These are phyloP conservation scores for Halocaridina rubra DNA, from an alignment of 2,888 invertebrate species.

Conservation along the genomic window DNA sequence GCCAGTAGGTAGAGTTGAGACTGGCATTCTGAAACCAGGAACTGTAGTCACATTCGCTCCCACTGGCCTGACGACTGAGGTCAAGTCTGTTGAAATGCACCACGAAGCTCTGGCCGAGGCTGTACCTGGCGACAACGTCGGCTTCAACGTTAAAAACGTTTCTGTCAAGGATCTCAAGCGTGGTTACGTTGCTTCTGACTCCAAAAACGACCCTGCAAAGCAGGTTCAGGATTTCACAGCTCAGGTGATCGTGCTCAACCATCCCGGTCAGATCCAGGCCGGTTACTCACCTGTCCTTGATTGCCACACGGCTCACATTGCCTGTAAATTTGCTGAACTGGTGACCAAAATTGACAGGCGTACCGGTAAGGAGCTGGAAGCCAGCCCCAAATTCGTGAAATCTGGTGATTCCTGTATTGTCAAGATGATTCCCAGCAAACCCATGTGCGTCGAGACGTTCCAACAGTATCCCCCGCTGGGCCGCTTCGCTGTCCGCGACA, in stretches of 20 bases:
- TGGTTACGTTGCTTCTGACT: constrained; percentile 98
- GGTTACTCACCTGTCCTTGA: constrained; percentile 99
- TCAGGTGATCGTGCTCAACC: constrained; percentile 98
- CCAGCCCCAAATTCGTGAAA: constrained; percentile 94
- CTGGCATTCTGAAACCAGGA: constrained; percentile 96
- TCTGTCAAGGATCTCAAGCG: constrained; percentile 99
- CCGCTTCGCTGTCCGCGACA: constrained; percentile 98
- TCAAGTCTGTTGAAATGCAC: constrained; percentile 99
- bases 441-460: constrained; percentile 98
- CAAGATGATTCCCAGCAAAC: constrained; percentile 91
- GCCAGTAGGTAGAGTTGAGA: constrained; percentile 99
- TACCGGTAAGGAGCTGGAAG: constrained; percentile 94
- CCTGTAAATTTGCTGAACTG: constrained; percentile 99
- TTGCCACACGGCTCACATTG: constrained; percentile 99
- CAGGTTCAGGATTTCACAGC: constrained; percentile 94
- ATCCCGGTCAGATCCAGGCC: constrained; percentile 98
- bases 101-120: constrained; percentile 97
- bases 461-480: constrained; percentile 97
- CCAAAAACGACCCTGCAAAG: constrained; percentile 95
- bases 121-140: constrained; percentile 98
- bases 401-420: constrained; percentile 98
- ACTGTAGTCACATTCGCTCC: constrained; percentile 96
- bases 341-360: constrained; percentile 99
- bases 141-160: constrained; percentile 99
- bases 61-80: constrained; percentile 96